Conservation (phyloP, 2,888 invertebrate species). For the Synanthedon vespiformis region DNA sequence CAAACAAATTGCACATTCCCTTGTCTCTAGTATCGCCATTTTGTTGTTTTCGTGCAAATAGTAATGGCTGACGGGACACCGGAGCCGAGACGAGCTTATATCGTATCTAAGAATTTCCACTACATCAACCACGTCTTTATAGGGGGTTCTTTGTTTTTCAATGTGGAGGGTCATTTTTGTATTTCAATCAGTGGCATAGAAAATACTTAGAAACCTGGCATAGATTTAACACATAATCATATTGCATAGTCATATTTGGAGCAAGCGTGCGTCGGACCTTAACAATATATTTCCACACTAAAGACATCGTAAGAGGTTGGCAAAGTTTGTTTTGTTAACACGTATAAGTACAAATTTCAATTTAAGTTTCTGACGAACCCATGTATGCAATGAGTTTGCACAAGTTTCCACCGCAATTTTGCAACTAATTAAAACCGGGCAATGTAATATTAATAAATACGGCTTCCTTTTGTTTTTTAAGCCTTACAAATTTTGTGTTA, state of each 20-base stretch:
- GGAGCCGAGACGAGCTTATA: conserved; percentile 12
- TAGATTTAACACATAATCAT: too few species aligned
- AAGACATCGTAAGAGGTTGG: too few species aligned
- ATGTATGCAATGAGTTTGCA: not conserved
- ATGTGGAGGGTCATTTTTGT: not conserved
- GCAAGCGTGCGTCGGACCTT: too few species aligned
- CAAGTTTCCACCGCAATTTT: not conserved
- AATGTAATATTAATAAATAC: too few species aligned
- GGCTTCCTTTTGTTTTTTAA: too few species aligned
- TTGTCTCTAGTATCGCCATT: conserved; percentile 21
- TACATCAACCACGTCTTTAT: conserved; percentile 30
- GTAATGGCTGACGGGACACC: conserved; percentile 12
- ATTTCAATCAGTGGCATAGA: too few species aligned
- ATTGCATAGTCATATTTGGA: too few species aligned
- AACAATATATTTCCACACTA: too few species aligned
- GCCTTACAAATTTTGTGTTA: not conserved
- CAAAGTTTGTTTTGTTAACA: too few species aligned
- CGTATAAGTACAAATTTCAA: not conserved
- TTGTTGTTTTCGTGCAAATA: conserved; percentile 28
- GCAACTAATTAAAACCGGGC: not conserved
- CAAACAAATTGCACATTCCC: conserved; percentile 34
- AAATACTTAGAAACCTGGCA: too few species aligned
- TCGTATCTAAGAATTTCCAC: conserved; percentile 38
- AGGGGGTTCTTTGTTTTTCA: conserved; percentile 28
- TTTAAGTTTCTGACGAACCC: not conserved